Base-by-base conservation (phyloP, 2,113 vertebrate species). In the Mystacornis crossleyi region DNA sequence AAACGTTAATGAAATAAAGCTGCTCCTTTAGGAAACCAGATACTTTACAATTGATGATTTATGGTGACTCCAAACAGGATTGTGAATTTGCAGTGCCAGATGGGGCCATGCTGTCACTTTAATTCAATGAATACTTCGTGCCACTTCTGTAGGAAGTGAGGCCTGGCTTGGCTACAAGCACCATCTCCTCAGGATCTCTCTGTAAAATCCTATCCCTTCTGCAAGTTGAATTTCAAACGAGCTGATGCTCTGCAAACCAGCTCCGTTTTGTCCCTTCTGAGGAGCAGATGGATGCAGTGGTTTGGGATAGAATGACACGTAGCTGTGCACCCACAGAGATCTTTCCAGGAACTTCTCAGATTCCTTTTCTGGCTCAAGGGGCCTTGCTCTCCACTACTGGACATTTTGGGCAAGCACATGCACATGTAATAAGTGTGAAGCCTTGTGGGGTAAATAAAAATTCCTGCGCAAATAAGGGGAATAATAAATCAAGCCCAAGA, bases 1-100 rank as follows among this genome's bases (percentile, higher is more conserved):
- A 90, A 83, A 73, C 10, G 60, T 58, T 95, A 95, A 96, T 89
- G 82, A 89, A 97, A 81, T 66, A 90, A 96, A 96, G 95, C 89
- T 95, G 91, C 43, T 92, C 36, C 70, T 85, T 69, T 67, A 85
- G 85, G 70, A 82, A 92, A 80, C 9, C 12, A 86, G 50, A 83
- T 53, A 15, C 45, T 73, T 77, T 11, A 45, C 14, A 40, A 42
- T 2, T 45, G 54, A 12, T 71, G 79, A 93, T 88, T 93, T 82
- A 73, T 70, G 42, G 55, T 50, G 75, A 47, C 42, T 95, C 48
- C 65, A 40, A 69, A 29, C n/a, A 93, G 62, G 61, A 33, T 1
- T 82, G 36, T 36, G 47, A 77, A 38, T 62, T 70, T 50, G 53
- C 81, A 72, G 61, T 93, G 86, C 75, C 92, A 96, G 69, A 81